Percentiles rank a stretch among this genome's conserved stretches.
These are phyloP conservation scores for Argyrosomus japonicus DNA, from an alignment of 2,113 vertebrate species.

Conservation along the genomic window DNA sequence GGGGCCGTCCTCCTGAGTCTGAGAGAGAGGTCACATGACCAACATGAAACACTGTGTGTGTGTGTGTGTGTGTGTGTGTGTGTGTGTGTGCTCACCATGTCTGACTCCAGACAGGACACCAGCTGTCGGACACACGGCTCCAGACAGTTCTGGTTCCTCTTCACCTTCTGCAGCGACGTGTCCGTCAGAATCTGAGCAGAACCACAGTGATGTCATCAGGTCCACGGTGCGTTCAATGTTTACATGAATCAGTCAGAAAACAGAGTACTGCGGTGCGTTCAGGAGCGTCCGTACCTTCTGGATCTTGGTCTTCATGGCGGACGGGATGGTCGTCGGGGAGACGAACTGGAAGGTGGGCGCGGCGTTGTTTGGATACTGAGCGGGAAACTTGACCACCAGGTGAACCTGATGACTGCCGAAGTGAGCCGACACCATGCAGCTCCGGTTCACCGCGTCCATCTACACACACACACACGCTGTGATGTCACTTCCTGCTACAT, in stretches of 20 bases:
- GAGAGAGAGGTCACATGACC: constrained; percentile 34
- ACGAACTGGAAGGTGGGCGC: constrained; percentile 97
- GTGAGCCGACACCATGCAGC: constrained; percentile 94
- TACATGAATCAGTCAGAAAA: not conserved
- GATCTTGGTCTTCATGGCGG: constrained; percentile 94
- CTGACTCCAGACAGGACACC: constrained; percentile 96
- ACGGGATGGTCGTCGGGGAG: constrained; percentile 92
- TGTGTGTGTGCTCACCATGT: constrained; percentile 87
- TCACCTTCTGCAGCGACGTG: constrained; percentile 98
- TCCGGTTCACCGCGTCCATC: constrained; percentile 96
- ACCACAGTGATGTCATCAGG: too few relatives aligned
- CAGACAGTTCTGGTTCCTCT: constrained; percentile 97
- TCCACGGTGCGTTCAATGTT: not conserved
- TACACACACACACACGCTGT: constrained; percentile 52
- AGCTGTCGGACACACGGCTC: constrained; percentile 98
- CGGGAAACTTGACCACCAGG: constrained; percentile 96
- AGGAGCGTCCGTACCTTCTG: constrained; percentile 88
- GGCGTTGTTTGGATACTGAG: constrained; percentile 96
- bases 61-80: not conserved
- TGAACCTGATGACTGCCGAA: constrained; percentile 92
- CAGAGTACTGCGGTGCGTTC: not conserved
- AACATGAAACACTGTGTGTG: too few relatives aligned
- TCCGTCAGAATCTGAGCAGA: constrained; percentile 91
- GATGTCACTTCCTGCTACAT: constrained; percentile 10
- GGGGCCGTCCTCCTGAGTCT: constrained; percentile 93